Evolutionary conservation across 2,797 vertebrate genomes (phyloP), one percentile per base, ranked within the genome.

Genomic region (Anguilla anguilla): DNA sequence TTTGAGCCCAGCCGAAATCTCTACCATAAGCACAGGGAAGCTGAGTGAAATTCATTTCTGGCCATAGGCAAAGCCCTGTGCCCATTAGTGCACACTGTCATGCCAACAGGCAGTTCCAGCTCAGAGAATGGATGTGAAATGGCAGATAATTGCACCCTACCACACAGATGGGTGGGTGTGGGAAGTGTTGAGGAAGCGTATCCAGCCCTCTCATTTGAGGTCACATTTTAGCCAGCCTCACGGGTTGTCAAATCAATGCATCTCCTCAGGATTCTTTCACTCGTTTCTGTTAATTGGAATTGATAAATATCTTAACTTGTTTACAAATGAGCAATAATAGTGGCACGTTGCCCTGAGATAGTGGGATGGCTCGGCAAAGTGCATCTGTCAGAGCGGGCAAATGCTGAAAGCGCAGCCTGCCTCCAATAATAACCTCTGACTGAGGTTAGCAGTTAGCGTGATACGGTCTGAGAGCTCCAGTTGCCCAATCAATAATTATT

Each of bases 231-330:
- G 90, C 7, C 79, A 92, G 92, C 93, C 93, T 85, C 87, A 90
- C 53, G 89, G 93, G 93, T 93, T 96, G 96, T 97, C 95, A 96
- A 94, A 96, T 95, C 95, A 95, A 96, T 96, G 55, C 96, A 96
- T 93, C 94, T 95, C 92, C 88, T 89, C 87, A 85, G 87, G 92
- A 94, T 91, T 93, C 92, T 92, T 89, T 92, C 94, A 91, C 92
- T 92, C 92, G 89, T 93, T 46, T 91, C 94, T 95, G 94, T 95
- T 96, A 96, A 97, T 96, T 95, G 95, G 93, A 95, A 94, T 94
- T 95, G 96, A 97, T 96, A 96, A 96, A 96, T 95, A 96, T 96
- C 95, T 95, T 94, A 95, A 95, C 94, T 94, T 95, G 95, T 96
- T 69, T 96, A 96, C 94, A 94, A 90, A 93, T 55, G 92, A 92